Percentiles rank a stretch among this genome's conserved stretches.
Conservation (phyloP, 2,888 invertebrate species). For the Camponotus fellah region DNA sequence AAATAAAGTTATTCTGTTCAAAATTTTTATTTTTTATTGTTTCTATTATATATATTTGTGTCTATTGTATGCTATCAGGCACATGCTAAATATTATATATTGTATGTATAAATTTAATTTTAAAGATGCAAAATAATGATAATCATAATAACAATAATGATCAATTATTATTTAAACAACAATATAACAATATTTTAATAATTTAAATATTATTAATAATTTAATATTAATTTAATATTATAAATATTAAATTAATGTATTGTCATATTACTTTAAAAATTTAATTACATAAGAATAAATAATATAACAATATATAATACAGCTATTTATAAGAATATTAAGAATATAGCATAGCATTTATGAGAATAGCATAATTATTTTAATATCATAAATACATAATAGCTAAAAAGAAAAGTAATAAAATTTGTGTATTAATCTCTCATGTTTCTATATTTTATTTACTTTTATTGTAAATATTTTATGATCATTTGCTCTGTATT, state of each 20-base stretch:
- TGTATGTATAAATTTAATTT: not conserved
- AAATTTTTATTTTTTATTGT: conserved; percentile 1
- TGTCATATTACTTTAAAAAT: too few species aligned
- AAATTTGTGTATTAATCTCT: not conserved
- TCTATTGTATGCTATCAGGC: not conserved
- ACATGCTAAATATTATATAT: not conserved
- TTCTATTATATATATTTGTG: not conserved
- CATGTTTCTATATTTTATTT: not conserved
- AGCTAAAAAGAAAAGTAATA: not conserved
- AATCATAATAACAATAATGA: not conserved
- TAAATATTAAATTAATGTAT: too few species aligned
- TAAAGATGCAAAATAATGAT: not conserved
- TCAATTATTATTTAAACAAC: not conserved
- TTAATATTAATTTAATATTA: too few species aligned
- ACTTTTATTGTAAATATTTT: not conserved
- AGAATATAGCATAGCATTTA: not conserved
- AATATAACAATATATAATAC: too few species aligned
- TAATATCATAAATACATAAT: not conserved
- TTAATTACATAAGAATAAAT: too few species aligned
- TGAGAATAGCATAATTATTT: not conserved
- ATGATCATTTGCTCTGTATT: not conserved
- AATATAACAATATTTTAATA: conserved; percentile 3
- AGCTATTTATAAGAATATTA: not conserved
- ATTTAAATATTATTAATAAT: too few species aligned
- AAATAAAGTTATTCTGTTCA: not conserved